phyloP scores from a whole-genome alignment of 2,888 invertebrate species.

The Xanthia icteritia region DNA sequence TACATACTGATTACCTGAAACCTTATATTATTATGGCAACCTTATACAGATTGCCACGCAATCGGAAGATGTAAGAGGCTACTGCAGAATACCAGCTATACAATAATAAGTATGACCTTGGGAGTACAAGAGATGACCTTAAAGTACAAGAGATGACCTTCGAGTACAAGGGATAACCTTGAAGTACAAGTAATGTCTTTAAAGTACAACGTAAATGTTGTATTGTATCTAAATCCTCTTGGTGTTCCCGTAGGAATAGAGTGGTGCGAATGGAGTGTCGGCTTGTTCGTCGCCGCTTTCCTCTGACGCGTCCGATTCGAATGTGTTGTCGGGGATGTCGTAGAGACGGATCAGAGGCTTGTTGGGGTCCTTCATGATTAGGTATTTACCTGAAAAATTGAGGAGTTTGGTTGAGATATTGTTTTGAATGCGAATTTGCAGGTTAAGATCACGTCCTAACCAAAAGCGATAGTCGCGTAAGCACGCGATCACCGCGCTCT shows the following conservation, averaged over 20 bases:
- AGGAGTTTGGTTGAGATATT: background rate
- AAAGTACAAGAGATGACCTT: constrained; percentile 44
- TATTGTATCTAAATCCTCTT: constrained; percentile 82
- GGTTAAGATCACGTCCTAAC: background rate
- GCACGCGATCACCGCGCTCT: background rate
- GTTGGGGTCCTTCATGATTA: constrained; percentile 99
- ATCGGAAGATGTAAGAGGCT: constrained; percentile 54
- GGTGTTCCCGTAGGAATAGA: constrained; percentile 88
- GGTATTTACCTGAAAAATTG: constrained; percentile 92
- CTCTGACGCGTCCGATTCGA: constrained; percentile 99
- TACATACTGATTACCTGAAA: constrained; percentile 77
- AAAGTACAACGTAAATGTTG: constrained; percentile 40
- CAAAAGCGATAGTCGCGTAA: background rate
- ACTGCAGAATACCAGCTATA: constrained; percentile 58
- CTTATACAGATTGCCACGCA: constrained; percentile 64
- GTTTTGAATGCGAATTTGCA: background rate
- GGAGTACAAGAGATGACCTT: constrained; percentile 46
- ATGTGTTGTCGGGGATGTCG: constrained; percentile 99
- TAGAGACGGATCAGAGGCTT: constrained; percentile 99
- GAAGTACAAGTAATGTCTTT: constrained; percentile 50
- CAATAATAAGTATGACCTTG: constrained; percentile 57
- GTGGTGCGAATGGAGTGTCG: constrained; percentile 88
- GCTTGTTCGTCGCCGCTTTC: constrained; percentile 94
- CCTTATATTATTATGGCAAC: constrained; percentile 70
- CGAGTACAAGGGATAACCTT: constrained; percentile 43